Conservation (phyloP, 1,140 invertebrate species). For the Matsumurasca onukii region DNA sequence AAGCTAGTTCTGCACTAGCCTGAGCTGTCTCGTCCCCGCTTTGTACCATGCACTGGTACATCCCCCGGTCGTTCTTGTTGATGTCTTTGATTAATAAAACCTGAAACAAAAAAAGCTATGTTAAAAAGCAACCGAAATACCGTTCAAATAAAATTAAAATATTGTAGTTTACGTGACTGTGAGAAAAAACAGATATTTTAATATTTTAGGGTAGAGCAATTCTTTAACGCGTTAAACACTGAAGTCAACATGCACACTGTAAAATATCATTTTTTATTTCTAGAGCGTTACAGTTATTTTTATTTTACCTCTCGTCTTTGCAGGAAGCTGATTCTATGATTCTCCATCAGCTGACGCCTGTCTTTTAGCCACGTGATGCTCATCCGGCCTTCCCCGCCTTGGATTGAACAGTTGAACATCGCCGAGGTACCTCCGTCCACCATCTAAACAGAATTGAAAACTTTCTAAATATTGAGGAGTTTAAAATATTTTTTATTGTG, state of each 20-base stretch:
- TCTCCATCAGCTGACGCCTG: conserved; percentile 62
- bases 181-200: too few species aligned
- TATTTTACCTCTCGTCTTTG: conserved; percentile 40
- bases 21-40: conserved; percentile 80
- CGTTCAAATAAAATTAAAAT: too few species aligned
- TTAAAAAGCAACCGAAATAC: too few species aligned
- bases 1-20: conserved; percentile 74
- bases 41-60: conserved; percentile 85
- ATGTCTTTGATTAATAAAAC: conserved; percentile 67
- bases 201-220: too few species aligned
- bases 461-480: too few species aligned
- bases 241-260: too few species aligned
- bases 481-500: too few species aligned
- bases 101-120: too few species aligned
- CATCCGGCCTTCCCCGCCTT: conserved; percentile 71
- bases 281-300: too few species aligned
- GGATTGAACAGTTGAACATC: conserved; percentile 79
- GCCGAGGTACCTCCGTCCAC: conserved; percentile 84
- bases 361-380: conserved; percentile 80
- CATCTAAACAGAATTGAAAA: conserved; percentile 55
- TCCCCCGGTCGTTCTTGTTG: conserved; percentile 74
- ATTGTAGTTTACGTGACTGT: too few species aligned
- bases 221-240: too few species aligned
- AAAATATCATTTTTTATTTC: too few species aligned
- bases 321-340: conserved; percentile 39